Conservation (phyloP, 35 echinoderm and acorn worm genomes). For the Apostichopus japonicus region DNA sequence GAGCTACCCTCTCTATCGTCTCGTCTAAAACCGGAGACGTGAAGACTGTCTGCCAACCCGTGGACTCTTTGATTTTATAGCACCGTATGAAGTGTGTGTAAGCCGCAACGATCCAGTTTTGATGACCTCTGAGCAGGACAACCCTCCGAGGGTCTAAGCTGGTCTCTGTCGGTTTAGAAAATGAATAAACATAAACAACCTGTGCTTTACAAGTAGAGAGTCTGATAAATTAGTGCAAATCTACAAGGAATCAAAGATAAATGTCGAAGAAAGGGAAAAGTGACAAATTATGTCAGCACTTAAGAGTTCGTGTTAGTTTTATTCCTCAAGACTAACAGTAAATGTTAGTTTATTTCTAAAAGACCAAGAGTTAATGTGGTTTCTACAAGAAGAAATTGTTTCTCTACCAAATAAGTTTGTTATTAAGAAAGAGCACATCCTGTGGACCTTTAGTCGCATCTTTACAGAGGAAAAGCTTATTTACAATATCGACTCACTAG, state of each 20-base stretch:
- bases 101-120: conserved; percentile 95
- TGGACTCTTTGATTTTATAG: conserved; percentile 98
- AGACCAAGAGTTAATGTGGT: no score
- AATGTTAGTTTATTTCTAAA: no score
- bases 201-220: background rate
- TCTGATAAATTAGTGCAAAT: background rate
- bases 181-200: background rate
- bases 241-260: background rate
- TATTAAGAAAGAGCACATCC: no score
- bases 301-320: no score
- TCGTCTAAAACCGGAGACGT: conserved; percentile 82
- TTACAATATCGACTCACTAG: no score
- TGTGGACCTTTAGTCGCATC: no score
- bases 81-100: conserved; percentile 93
- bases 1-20: conserved; percentile 85
- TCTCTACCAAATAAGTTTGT: no score
- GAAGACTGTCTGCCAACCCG: conserved; percentile 87
- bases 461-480: no score
- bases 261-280: background rate
- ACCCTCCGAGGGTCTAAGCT: conserved; percentile 81
- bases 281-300: background rate
- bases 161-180: conserved; percentile 45
- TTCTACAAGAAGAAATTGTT: background rate
- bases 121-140: conserved; percentile 78
- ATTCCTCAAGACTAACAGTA: no score